Evolutionary conservation across 30 jellyfish, hydroid and myxozoan genomes (phyloP).

Genomic region (Pelagia noctiluca): DNA sequence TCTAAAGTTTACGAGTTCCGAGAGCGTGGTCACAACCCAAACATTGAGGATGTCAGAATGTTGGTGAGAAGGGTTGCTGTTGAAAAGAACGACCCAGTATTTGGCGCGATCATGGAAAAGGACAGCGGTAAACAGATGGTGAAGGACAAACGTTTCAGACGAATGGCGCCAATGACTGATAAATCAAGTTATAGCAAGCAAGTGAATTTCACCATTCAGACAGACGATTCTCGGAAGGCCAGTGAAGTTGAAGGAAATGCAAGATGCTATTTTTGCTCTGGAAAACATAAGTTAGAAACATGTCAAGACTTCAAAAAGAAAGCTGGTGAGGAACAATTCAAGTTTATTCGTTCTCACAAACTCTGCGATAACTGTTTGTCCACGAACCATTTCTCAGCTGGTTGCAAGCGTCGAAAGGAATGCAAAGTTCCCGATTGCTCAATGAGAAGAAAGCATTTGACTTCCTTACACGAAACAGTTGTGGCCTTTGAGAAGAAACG

Average conservation of each 20-base stretch:
- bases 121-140: not conserved
- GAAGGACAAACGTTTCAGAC: slow-evolving; percentile 4
- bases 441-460: slow-evolving; percentile 49
- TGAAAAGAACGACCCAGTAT: not conserved
- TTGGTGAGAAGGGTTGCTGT: not conserved
- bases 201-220: slow-evolving; percentile 56
- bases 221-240: slow-evolving; percentile 15
- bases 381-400: slow-evolving; percentile 33
- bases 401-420: slow-evolving; percentile 58
- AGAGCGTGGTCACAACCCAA: slow-evolving; percentile 14
- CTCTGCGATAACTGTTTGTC: slow-evolving; percentile 45
- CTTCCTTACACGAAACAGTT: slow-evolving; percentile 52
- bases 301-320: slow-evolving; percentile 5
- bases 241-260: not conserved
- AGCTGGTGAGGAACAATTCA: slow-evolving; percentile 11
- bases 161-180: not conserved
- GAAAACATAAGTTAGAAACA: slow-evolving; percentile 3
- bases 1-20: not conserved
- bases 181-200: not conserved
- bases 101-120: slow-evolving; percentile 1
- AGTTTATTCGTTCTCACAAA: slow-evolving; percentile 18
- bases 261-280: slow-evolving; percentile 4
- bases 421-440: slow-evolving; percentile 49
- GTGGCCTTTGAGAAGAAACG: slow-evolving; percentile 48
- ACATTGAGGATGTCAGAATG: not conserved